These are phyloP conservation scores for Nestor notabilis DNA, from an alignment of 2,113 vertebrate species.

Conservation along the genomic window DNA sequence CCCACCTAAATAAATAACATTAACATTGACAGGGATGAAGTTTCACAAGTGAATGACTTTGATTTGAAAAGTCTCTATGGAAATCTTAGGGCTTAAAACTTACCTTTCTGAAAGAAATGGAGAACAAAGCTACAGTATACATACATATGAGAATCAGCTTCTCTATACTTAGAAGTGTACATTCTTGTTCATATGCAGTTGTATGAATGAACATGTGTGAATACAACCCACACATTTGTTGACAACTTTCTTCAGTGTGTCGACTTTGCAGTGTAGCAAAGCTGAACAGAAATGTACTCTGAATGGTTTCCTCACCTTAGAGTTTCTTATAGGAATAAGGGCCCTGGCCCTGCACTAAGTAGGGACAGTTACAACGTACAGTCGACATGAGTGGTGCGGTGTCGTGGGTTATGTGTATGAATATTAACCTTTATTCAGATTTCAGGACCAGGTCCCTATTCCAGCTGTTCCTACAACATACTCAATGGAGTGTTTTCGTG, in stretches of 20 bases:
- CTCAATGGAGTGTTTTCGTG: background rate
- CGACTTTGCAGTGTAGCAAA: background rate
- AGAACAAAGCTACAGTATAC: background rate
- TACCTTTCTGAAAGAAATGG: background rate
- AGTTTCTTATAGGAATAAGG: background rate
- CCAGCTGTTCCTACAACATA: background rate
- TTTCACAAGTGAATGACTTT: background rate
- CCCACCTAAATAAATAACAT: background rate
- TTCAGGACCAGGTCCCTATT: background rate
- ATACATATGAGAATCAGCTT: background rate
- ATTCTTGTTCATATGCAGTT: too few relatives aligned
- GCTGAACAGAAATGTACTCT: background rate
- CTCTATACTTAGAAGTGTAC: background rate
- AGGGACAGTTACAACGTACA: background rate
- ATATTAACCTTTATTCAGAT: background rate
- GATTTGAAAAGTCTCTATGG: background rate
- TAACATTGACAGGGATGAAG: background rate
- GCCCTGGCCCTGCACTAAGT: background rate
- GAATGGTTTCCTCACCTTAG: background rate
- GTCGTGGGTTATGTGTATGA: background rate
- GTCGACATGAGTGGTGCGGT: rapidly evolving
- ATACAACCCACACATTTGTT: background rate
- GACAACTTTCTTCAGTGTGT: background rate
- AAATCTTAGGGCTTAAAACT: background rate
- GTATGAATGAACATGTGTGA: background rate